Evolutionary conservation across 2,797 vertebrate species (phyloP).

Genomic region (Anisognathus igniventris): DNA sequence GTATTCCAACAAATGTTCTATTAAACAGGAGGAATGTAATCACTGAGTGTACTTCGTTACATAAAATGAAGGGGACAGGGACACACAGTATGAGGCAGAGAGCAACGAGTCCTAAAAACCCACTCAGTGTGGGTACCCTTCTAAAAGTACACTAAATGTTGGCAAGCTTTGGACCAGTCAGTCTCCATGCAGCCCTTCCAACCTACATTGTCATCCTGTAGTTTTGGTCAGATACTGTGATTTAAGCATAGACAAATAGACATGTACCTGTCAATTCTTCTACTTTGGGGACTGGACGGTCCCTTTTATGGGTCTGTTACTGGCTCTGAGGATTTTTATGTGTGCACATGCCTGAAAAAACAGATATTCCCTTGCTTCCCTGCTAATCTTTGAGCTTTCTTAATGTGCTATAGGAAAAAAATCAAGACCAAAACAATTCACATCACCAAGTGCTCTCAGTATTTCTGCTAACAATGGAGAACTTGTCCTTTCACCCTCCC

Average conservation of each 20-base stretch:
- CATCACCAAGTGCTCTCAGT: neutral
- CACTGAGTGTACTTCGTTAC: neutral
- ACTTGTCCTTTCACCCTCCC: slow-evolving; percentile 1
- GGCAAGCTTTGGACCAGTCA: neutral
- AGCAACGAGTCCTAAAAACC: neutral
- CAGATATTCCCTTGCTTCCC: neutral
- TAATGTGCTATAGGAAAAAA: neutral
- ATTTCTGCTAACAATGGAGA: neutral
- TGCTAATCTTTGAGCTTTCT: neutral
- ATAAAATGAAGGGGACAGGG: neutral
- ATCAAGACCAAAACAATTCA: neutral
- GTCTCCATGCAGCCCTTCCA: neutral
- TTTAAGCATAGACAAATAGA: neutral
- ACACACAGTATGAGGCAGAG: neutral
- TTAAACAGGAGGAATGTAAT: neutral
- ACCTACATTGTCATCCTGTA: neutral
- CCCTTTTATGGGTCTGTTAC: neutral
- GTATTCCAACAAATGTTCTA: neutral
- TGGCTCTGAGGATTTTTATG: neutral
- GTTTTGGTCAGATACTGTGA: neutral
- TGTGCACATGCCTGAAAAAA: neutral
- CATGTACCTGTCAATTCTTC: neutral
- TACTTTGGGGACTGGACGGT: neutral
- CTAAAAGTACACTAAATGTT: neutral
- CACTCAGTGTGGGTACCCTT: neutral